Evolutionary conservation across 1,140 invertebrate genomes (phyloP), one percentile per base, ranked within the genome.

Genomic region (Limonius californicus): DNA sequence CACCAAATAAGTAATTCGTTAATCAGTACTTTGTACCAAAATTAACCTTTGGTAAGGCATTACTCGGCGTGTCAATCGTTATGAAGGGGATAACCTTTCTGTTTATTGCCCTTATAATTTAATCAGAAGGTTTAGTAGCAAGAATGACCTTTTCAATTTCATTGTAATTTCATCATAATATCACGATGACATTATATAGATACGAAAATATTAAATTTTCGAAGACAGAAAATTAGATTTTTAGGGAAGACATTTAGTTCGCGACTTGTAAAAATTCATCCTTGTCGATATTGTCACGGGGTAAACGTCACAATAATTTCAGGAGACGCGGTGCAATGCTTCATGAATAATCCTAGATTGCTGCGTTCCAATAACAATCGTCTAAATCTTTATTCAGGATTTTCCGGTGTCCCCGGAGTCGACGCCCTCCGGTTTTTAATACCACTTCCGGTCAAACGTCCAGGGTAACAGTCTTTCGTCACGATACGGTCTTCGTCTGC

Each of bases 51-150:
- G 39, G 7, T 35, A 59, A 30, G 19, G 57, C 20, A 3, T 27
- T 14, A 23, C 42, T 59, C 54, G 20, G 27, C 63, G 57, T 67
- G 62, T 67, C 63, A 67, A 62, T 67, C 39, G 35, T 56, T 53
- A 42, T 23, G 43, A 56, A 55, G 58, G 60, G 54, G 42, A 16
- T 68, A 68, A 70, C 66, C 68, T 68, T 70, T 70, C 64, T 63
- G 53, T 61, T 65, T 67, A 63, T 63, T 64, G 64, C 61, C 62
- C 62, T 68, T 68, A 70, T 66, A 70, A 68, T 70, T 70, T 70
- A 68, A 70, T 70, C 68, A 70, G 64, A 62, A 62, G 61, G 45
- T 70, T 66, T 66, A 67, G 58, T 58, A 57, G 62, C 61, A 64
- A 61, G 55, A 60, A 54, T 66, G 68, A 70, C 68, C 66, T 70